Percentiles rank a stretch among this genome's conserved stretches.
phyloP scores from a whole-genome alignment of 2,888 invertebrate genomes.

The Parnassius orleans region DNA sequence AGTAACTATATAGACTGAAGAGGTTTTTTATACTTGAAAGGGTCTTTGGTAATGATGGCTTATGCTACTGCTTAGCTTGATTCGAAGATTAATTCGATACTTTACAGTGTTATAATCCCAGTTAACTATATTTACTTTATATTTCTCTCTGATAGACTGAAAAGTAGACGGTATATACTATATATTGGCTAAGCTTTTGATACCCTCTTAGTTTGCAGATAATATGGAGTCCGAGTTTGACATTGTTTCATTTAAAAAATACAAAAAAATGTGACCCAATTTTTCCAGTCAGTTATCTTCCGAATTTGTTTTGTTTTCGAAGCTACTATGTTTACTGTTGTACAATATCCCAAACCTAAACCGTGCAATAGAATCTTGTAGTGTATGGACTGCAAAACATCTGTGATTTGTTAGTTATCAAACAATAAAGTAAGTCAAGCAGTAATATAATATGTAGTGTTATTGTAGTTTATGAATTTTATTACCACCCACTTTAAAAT shows the following conservation, averaged over 20 bases:
- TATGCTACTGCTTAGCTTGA: too few species aligned
- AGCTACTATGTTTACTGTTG: neutral
- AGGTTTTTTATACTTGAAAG: too few species aligned
- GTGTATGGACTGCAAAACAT: constrained; percentile 31
- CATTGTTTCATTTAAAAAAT: too few species aligned
- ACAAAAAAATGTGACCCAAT: too few species aligned
- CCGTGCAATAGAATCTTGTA: constrained; percentile 29
- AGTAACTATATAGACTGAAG: too few species aligned
- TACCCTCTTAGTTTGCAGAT: neutral
- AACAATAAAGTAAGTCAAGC: constrained; percentile 58
- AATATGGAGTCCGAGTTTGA: neutral
- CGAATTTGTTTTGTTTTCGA: neutral
- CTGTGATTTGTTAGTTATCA: constrained; percentile 69
- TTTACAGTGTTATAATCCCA: neutral
- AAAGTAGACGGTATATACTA: neutral
- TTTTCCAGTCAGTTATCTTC: neutral
- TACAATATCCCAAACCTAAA: constrained; percentile 4
- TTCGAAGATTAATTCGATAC: neutral
- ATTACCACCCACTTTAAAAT: too few species aligned
- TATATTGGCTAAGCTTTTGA: constrained; percentile 12
- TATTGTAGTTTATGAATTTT: neutral
- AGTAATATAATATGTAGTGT: neutral
- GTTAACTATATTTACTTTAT: neutral
- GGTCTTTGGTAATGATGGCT: too few species aligned
- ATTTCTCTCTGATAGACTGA: constrained; percentile 15